phyloP scores from a whole-genome alignment of 2,113 vertebrate genomes.

The Motacilla tschutschensis region DNA sequence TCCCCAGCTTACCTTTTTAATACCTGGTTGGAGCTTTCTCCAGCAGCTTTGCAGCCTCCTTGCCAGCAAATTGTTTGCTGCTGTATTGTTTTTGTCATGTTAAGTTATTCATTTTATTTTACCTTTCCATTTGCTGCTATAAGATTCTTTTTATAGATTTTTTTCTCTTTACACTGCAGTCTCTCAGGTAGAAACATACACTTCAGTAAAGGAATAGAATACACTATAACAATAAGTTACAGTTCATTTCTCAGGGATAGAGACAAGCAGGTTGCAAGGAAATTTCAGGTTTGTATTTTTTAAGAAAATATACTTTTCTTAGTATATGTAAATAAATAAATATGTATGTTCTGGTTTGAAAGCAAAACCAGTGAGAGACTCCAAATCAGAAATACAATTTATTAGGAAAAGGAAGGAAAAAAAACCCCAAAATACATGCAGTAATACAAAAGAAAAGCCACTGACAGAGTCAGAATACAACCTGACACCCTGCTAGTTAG shows the following conservation, averaged over 20 bases:
- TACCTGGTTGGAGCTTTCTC: background rate
- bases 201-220: background rate
- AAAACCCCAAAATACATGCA: too few relatives aligned
- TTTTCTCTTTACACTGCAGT: background rate
- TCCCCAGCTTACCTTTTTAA: background rate
- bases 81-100: background rate
- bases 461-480: too few relatives aligned
- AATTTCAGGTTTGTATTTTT: background rate
- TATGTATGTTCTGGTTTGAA: too few relatives aligned
- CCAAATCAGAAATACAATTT: too few relatives aligned
- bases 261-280: background rate
- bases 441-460: too few relatives aligned
- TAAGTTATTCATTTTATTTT: background rate
- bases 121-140: background rate
- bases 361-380: too few relatives aligned
- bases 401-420: too few relatives aligned
- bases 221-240: background rate
- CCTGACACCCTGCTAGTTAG: too few relatives aligned
- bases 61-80: background rate
- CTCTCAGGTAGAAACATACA: background rate
- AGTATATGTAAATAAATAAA: background rate
- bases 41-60: background rate
- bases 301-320: background rate
- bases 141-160: background rate
- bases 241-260: background rate